A percentile compares a stretch with the other conserved stretches of the same genome.
Conservation (phyloP, 2,797 vertebrate genomes). For the Alcedo quadribrachys region DNA sequence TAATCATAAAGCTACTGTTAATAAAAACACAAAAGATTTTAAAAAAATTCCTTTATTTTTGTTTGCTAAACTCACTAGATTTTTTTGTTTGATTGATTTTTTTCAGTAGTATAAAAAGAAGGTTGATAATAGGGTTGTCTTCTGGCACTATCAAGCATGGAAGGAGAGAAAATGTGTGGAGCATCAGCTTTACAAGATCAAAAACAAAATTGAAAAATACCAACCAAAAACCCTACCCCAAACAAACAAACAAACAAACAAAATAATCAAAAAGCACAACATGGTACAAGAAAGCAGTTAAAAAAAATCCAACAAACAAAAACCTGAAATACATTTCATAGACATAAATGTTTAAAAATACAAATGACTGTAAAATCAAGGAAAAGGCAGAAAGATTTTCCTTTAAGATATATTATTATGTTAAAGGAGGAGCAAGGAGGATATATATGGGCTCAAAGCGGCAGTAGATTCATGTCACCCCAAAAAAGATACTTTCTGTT, state of each 20-base stretch:
- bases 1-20: slow-evolving; percentile 71
- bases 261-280: slow-evolving; percentile 19
- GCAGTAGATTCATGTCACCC: slow-evolving; percentile 37
- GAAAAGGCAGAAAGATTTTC: slow-evolving; percentile 41
- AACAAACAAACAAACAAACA: neutral
- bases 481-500: slow-evolving; percentile 25
- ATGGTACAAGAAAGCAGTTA: neutral
- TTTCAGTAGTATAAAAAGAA: slow-evolving; percentile 77
- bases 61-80: neutral
- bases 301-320: neutral
- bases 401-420: neutral
- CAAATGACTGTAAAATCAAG: slow-evolving; percentile 23
- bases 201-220: neutral
- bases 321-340: slow-evolving; percentile 5
- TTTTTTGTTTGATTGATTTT: neutral
- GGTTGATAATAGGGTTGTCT: slow-evolving; percentile 79
- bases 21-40: slow-evolving; percentile 62
- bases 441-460: neutral
- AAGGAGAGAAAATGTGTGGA: slow-evolving; percentile 75
- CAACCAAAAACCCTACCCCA: neutral
- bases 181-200: slow-evolving; percentile 77
- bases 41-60: slow-evolving; percentile 32
- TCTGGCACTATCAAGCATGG: slow-evolving; percentile 74
- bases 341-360: slow-evolving; percentile 49
- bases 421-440: slow-evolving; percentile 33